These are phyloP conservation scores for Megamerina dolium DNA, from an alignment of 2,888 invertebrate species.

Conservation along the genomic window DNA sequence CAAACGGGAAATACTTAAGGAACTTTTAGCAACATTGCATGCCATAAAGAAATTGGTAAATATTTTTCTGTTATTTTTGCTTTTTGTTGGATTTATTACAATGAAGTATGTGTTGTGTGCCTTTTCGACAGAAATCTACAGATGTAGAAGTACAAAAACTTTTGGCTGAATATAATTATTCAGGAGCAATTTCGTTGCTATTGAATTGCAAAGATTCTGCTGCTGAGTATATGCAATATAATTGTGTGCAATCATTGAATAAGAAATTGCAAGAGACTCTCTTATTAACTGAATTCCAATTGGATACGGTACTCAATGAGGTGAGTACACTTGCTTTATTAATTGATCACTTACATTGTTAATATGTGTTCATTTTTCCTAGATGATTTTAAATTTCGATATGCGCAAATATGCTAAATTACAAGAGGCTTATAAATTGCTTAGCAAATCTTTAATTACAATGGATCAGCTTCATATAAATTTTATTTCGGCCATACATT, in stretches of 20 bases:
- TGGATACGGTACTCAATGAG: slow-evolving; percentile 80
- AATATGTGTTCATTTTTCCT: not conserved
- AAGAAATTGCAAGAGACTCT: slow-evolving; percentile 85
- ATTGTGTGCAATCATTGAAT: slow-evolving; percentile 83
- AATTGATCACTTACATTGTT: not conserved
- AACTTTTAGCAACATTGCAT: slow-evolving; percentile 70
- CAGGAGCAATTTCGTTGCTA: slow-evolving; percentile 83
- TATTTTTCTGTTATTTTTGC: slow-evolving; percentile 18
- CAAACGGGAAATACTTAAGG: slow-evolving; percentile 76
- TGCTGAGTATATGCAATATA: slow-evolving; percentile 75
- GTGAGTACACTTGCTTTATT: slow-evolving; percentile 49
- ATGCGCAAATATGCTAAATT: slow-evolving; percentile 72
- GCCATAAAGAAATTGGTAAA: slow-evolving; percentile 67
- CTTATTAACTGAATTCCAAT: slow-evolving; percentile 82
- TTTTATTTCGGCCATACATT: slow-evolving; percentile 87
- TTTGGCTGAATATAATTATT: slow-evolving; percentile 77
- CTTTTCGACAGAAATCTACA: slow-evolving; percentile 59
- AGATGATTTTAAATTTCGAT: slow-evolving; percentile 64
- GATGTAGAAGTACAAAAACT: slow-evolving; percentile 78
- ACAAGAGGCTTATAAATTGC: slow-evolving; percentile 77
- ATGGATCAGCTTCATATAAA: slow-evolving; percentile 93
- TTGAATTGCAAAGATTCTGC: slow-evolving; percentile 84
- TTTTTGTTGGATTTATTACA: not conserved
- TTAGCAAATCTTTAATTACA: slow-evolving; percentile 87
- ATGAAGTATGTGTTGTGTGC: not conserved